Conservation (phyloP, 2,113 vertebrate species). For the Notarius quadriscutis region DNA sequence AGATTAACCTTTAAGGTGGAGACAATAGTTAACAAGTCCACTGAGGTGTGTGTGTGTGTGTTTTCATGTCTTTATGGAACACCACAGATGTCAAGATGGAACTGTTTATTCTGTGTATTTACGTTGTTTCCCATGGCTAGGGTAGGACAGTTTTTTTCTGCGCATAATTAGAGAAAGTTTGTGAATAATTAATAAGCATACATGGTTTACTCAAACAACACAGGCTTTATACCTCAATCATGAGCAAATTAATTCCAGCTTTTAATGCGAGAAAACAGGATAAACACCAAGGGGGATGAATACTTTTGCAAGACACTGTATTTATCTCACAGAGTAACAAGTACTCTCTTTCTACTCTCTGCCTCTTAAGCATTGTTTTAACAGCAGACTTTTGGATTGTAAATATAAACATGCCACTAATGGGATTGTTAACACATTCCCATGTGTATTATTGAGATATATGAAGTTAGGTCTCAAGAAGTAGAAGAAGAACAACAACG, state of each 20-base stretch:
- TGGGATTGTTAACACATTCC: not conserved
- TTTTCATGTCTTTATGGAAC: not conserved
- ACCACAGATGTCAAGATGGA: not conserved
- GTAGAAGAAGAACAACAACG: no score
- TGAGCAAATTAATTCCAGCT: no score
- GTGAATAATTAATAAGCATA: slow-evolving; percentile 1
- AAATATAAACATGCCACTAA: not conserved
- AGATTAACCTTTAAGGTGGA: slow-evolving; percentile 6
- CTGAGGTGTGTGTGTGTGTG: not conserved
- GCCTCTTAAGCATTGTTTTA: not conserved
- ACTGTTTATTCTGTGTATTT: not conserved
- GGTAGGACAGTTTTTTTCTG: not conserved
- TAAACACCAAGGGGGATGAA: no score
- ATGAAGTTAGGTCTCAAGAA: not conserved
- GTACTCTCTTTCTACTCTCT: no score
- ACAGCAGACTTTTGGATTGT: not conserved
- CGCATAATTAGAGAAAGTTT: not conserved
- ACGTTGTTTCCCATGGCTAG: not conserved
- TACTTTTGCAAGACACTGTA: no score
- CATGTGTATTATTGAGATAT: not conserved
- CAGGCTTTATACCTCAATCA: no score
- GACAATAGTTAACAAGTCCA: slow-evolving; percentile 7
- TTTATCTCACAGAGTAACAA: not conserved
- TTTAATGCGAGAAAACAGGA: no score
- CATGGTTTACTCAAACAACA: not conserved